phyloP scores from a whole-genome alignment of 2,888 invertebrate species.

The Eledona agricola region DNA sequence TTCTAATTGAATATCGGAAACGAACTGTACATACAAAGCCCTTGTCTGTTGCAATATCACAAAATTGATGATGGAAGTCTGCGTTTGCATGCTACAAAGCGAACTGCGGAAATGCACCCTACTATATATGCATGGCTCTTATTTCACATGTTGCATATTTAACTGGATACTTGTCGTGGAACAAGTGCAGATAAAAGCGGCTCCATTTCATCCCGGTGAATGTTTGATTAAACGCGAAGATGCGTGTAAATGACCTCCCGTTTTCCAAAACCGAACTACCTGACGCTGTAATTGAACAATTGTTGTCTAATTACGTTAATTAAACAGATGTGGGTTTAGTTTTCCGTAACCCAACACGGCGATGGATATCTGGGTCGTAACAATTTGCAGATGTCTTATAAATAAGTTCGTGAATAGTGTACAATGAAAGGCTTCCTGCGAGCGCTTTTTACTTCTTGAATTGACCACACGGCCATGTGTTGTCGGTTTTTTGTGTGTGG shows the following conservation, averaged over 20 bases:
- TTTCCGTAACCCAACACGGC: constrained; percentile 9
- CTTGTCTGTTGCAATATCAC: too few species aligned
- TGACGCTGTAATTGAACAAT: too few species aligned
- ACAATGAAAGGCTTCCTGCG: constrained; percentile 27
- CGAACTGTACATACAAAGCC: too few species aligned
- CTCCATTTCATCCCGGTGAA: constrained; percentile 36
- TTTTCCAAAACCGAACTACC: constrained; percentile 7
- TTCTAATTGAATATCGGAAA: too few species aligned
- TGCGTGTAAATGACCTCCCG: constrained; percentile 26
- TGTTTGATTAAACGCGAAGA: constrained; percentile 30
- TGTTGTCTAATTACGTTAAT: constrained; percentile 10
- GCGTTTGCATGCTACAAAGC: constrained; percentile 8
- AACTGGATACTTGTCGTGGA: constrained; percentile 38
- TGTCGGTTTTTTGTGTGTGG: constrained; percentile 11
- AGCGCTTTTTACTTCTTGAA: constrained; percentile 27
- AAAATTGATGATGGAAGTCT: too few species aligned
- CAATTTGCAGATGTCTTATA: constrained; percentile 33
- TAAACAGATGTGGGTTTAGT: neutral
- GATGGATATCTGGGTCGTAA: constrained; percentile 16
- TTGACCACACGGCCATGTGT: constrained; percentile 20
- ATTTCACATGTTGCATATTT: constrained; percentile 42
- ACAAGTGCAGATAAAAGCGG: constrained; percentile 33
- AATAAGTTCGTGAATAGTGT: constrained; percentile 26
- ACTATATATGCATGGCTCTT: constrained; percentile 24
- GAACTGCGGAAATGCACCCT: constrained; percentile 10